These are phyloP conservation scores for Myocastor coypus DNA, from an alignment of 2,113 vertebrate genomes.

Conservation along the genomic window DNA sequence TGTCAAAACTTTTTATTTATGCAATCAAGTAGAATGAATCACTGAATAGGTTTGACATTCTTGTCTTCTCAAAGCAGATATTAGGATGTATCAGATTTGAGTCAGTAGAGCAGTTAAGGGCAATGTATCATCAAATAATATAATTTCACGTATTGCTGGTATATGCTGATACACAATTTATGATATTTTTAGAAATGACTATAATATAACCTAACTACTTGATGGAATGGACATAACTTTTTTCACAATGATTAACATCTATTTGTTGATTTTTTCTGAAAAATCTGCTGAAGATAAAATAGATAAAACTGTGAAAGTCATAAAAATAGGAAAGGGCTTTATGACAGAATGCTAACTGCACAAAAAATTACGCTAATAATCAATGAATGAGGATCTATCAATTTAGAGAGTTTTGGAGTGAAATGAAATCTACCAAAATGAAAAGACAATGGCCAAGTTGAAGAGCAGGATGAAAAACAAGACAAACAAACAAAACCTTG, in stretches of 20 bases:
- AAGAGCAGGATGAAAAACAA: not conserved
- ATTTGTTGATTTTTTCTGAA: not conserved
- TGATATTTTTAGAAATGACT: not conserved
- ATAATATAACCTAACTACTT: not conserved
- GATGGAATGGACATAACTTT: not conserved
- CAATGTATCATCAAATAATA: conserved; percentile 29
- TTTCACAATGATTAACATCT: not conserved
- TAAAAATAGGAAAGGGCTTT: not conserved
- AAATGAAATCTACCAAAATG: not conserved
- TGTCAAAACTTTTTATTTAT: not conserved
- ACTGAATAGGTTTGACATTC: conserved; percentile 33
- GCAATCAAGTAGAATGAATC: conserved; percentile 5
- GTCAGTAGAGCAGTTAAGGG: not conserved
- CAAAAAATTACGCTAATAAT: not conserved
- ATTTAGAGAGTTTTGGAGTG: not conserved
- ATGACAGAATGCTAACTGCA: not conserved
- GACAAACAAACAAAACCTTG: not conserved
- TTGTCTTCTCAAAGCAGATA: not conserved
- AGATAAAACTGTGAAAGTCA: not conserved
- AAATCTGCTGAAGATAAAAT: not conserved
- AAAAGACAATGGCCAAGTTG: not conserved
- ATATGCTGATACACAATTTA: conserved; percentile 18
- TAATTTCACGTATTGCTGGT: conserved; percentile 29
- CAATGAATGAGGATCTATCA: not conserved
- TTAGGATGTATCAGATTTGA: not conserved